Percentiles rank a stretch among this genome's conserved stretches.
Conservation (phyloP, 2,888 invertebrate genomes). For the Platerodrilus igneus region DNA sequence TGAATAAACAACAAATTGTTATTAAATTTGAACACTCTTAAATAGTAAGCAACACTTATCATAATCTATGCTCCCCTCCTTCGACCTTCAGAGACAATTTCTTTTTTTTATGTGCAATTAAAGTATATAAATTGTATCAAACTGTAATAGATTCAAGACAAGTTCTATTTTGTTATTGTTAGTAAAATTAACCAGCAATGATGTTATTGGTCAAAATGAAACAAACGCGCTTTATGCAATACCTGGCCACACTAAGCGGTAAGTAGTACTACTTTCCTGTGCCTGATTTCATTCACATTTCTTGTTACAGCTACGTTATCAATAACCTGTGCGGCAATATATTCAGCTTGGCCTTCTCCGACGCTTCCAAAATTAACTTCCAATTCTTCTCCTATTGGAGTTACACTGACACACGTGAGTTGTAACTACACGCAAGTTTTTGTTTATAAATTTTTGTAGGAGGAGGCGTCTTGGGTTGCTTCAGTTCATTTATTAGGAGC, state of each 20-base stretch:
- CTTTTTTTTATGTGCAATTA: too few species aligned
- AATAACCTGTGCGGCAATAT: conserved; percentile 50
- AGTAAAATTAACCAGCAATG: too few species aligned
- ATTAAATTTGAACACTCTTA: too few species aligned
- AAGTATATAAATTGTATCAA: too few species aligned
- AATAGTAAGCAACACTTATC: too few species aligned
- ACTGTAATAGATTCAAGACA: too few species aligned
- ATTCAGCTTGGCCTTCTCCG: conserved; percentile 55
- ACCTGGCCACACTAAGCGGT: conserved; percentile 23
- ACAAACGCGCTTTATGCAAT: conserved; percentile 21
- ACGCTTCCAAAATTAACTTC: conserved; percentile 50
- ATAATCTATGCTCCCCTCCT: too few species aligned
- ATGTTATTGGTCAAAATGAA: too few species aligned
- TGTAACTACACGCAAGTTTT: conserved; percentile 52
- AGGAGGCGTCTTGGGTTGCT: conserved; percentile 55
- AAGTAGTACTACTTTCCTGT: too few species aligned
- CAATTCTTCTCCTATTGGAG: conserved; percentile 19
- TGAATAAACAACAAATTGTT: too few species aligned
- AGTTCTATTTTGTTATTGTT: too few species aligned
- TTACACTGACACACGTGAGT: conserved; percentile 12
- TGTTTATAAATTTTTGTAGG: conserved; percentile 50
- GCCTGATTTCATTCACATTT: conserved; percentile 1
- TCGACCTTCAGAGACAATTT: too few species aligned
- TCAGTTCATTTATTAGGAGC: conserved; percentile 55
- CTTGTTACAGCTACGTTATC: conserved; percentile 47